Conservation (phyloP, 2,888 invertebrate genomes). For the Thereva unica region DNA sequence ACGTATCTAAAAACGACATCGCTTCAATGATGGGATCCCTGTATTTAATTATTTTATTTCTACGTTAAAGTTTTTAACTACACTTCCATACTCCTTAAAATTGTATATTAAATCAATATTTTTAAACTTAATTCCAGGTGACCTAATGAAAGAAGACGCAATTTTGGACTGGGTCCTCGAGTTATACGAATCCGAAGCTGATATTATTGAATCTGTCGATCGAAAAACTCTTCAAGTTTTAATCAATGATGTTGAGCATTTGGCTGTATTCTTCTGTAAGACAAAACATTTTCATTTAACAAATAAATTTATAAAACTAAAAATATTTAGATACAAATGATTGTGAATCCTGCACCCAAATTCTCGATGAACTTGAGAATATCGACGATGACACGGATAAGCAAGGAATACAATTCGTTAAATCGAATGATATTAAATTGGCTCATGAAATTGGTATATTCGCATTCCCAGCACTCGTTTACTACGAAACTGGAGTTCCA, state of each 20-base stretch:
- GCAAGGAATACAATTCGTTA: conserved; percentile 91
- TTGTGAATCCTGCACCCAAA: conserved; percentile 81
- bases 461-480: conserved; percentile 88
- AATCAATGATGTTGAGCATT: conserved; percentile 86
- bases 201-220: conserved; percentile 89
- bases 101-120: background rate
- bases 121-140: conserved; percentile 59
- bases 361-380: conserved; percentile 86
- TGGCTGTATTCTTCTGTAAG: conserved; percentile 91
- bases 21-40: too few species aligned
- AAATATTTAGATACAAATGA: conserved; percentile 72
- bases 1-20: too few species aligned
- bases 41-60: too few species aligned
- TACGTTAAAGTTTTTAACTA: too few species aligned
- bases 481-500: conserved; percentile 91
- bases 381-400: conserved; percentile 92
- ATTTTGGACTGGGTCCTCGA: conserved; percentile 89
- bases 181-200: conserved; percentile 80
- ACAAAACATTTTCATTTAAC: conserved; percentile 41
- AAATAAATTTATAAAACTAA: conserved; percentile 18
- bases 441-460: conserved; percentile 91
- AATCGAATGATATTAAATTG: conserved; percentile 85
- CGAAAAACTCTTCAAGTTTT: conserved; percentile 86
- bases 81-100: too few species aligned
- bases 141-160: conserved; percentile 88